Percentiles rank a stretch among this genome's conserved stretches.
Conservation (phyloP, 1,140 invertebrate species). For the Calliopsis andreniformis region DNA sequence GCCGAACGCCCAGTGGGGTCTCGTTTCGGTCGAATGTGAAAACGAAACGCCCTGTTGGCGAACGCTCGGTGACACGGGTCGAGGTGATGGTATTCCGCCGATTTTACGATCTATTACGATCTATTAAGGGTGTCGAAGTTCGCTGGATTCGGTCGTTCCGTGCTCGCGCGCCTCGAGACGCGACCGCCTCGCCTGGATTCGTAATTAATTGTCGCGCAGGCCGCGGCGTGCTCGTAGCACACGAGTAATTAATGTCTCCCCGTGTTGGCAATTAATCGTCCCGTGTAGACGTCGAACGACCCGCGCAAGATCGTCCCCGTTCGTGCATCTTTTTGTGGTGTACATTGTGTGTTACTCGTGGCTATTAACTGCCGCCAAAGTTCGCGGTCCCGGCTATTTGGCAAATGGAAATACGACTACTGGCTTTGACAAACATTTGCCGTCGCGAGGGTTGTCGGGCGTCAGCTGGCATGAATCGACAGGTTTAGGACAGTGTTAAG, state of each 20-base stretch:
- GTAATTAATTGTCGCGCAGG: conserved; percentile 60
- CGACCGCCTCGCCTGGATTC: conserved; percentile 28
- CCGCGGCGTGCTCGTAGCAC: conserved; percentile 46
- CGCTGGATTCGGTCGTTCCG: background rate
- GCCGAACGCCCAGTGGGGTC: background rate
- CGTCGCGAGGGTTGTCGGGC: no score
- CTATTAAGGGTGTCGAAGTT: conserved; percentile 46
- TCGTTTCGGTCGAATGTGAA: background rate
- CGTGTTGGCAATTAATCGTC: conserved; percentile 59
- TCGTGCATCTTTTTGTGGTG: conserved; percentile 44
- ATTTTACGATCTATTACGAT: conserved; percentile 50
- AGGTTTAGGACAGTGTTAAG: no score
- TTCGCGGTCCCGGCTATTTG: no score
- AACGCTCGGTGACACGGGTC: background rate
- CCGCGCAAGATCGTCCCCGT: conserved; percentile 15
- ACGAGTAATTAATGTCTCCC: conserved; percentile 61
- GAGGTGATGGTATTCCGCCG: background rate
- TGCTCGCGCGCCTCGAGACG: background rate
- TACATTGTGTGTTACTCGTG: conserved; percentile 16
- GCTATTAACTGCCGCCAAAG: no score
- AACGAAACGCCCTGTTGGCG: background rate
- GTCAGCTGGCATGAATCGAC: no score
- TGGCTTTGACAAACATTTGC: no score
- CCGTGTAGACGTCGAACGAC: conserved; percentile 28
- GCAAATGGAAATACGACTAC: no score